These are phyloP conservation scores for Drosophila nigromelanica DNA, from an alignment of 1,140 invertebrate species.

Conservation along the genomic window DNA sequence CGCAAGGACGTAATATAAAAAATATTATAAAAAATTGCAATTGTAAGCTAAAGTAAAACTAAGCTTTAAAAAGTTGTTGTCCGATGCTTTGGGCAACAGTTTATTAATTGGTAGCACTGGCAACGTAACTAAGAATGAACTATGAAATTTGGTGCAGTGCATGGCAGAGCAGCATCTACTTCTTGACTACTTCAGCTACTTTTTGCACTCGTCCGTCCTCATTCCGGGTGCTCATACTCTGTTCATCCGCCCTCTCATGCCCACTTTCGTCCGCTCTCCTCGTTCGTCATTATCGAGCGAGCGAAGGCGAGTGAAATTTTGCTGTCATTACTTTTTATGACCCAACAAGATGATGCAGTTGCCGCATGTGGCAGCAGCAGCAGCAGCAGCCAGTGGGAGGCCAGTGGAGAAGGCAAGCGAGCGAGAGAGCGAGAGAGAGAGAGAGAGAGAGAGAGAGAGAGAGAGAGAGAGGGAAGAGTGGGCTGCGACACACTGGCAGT, in stretches of 20 bases:
- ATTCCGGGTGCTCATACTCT: conserved; percentile 8
- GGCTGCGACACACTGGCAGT: no score
- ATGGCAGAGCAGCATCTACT: conserved; percentile 10
- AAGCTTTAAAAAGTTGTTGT: no score
- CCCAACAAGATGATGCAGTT: conserved; percentile 72
- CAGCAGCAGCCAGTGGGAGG: conserved; percentile 12
- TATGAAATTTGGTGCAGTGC: conserved; percentile 16
- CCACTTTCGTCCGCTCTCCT: conserved; percentile 8
- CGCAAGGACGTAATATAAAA: neutral
- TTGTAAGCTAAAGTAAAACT: no score
- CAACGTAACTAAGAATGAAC: no score
- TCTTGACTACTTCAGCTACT: conserved; percentile 38
- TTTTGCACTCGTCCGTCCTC: conserved; percentile 18
- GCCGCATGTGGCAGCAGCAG: conserved; percentile 47
- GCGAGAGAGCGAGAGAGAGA: no score
- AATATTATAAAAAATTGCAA: neutral
- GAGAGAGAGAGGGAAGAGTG: no score
- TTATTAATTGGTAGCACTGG: no score
- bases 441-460: no score
- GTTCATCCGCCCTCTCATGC: conserved; percentile 2
- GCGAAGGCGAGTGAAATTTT: conserved; percentile 44
- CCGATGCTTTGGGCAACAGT: no score
- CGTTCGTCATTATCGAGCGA: conserved; percentile 68
- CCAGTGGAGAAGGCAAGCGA: neutral
- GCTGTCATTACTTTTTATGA: conserved; percentile 80